Evolutionary conservation across 2,797 vertebrate species (phyloP).

Genomic region (Malacoctenus gilli): DNA sequence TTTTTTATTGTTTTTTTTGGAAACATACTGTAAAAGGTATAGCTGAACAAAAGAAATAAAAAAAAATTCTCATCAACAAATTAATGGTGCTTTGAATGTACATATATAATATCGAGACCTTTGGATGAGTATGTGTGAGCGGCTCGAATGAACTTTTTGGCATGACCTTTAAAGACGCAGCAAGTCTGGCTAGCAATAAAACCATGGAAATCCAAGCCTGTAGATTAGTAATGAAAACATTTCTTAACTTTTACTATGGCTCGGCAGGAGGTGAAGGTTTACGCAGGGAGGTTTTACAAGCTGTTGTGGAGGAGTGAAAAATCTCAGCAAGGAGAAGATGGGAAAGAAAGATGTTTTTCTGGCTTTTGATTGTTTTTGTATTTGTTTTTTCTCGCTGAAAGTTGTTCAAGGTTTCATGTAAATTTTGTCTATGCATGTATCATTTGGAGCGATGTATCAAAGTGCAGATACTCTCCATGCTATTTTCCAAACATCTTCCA

Average conservation of each 20-base stretch:
- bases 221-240: conserved; percentile 34
- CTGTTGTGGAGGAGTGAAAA: conserved; percentile 40
- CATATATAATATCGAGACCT: conserved; percentile 27
- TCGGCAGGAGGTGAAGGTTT: conserved; percentile 31
- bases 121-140: conserved; percentile 34
- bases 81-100: conserved; percentile 67
- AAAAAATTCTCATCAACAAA: conserved; percentile 52
- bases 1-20: conserved; percentile 15
- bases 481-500: conserved; percentile 58
- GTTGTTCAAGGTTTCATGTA: conserved; percentile 38
- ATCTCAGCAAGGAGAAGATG: conserved; percentile 51
- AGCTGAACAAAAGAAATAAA: too few relatives aligned
- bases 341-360: conserved; percentile 28
- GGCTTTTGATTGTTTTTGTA: conserved; percentile 12
- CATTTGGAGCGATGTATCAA: conserved; percentile 33
- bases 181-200: conserved; percentile 38
- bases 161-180: conserved; percentile 36
- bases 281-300: conserved; percentile 25
- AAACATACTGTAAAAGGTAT: conserved; percentile 39
- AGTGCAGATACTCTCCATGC: conserved; percentile 23
- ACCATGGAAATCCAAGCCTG: conserved; percentile 34
- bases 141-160: conserved; percentile 45
- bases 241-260: conserved; percentile 24
- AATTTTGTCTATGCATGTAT: conserved; percentile 35
- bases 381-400: conserved; percentile 24